Conservation (phyloP, 2,797 vertebrate species). For the Characodon lateralis region DNA sequence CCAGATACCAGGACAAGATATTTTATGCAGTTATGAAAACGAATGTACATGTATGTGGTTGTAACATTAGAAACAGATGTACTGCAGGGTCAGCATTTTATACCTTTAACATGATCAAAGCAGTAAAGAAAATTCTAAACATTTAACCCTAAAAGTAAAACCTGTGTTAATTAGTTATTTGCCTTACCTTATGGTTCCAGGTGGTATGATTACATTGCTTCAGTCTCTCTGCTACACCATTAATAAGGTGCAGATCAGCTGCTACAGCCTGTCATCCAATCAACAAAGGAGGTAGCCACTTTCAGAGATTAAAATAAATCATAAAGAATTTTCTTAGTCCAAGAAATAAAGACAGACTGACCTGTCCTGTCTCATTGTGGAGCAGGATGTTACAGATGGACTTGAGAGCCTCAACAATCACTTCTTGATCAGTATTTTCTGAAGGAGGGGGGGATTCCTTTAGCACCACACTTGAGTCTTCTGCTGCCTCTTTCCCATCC, state of each 20-base stretch:
- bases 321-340: not conserved
- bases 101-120: not conserved
- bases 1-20: too few relatives aligned
- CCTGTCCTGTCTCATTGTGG: conserved; percentile 86
- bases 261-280: conserved; percentile 67
- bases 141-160: not conserved
- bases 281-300: not conserved
- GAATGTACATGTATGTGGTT: too few relatives aligned
- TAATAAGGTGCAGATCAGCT: conserved; percentile 81
- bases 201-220: conserved; percentile 81
- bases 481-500: conserved; percentile 7
- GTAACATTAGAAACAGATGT: too few relatives aligned
- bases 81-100: not conserved
- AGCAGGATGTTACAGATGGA: conserved; percentile 92
- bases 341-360: conserved; percentile 19
- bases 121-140: not conserved
- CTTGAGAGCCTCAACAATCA: conserved; percentile 90
- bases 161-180: not conserved
- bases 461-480: not conserved
- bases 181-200: conserved; percentile 81
- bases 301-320: conserved; percentile 7
- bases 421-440: conserved; percentile 84
- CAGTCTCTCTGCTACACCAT: conserved; percentile 83
- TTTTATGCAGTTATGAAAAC: too few relatives aligned
- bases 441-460: conserved; percentile 60